A percentile compares a stretch with the other conserved stretches of the same genome.
These are phyloP conservation scores for Drosophila trapezifrons DNA, from an alignment of 1,140 invertebrate species.

Conservation along the genomic window DNA sequence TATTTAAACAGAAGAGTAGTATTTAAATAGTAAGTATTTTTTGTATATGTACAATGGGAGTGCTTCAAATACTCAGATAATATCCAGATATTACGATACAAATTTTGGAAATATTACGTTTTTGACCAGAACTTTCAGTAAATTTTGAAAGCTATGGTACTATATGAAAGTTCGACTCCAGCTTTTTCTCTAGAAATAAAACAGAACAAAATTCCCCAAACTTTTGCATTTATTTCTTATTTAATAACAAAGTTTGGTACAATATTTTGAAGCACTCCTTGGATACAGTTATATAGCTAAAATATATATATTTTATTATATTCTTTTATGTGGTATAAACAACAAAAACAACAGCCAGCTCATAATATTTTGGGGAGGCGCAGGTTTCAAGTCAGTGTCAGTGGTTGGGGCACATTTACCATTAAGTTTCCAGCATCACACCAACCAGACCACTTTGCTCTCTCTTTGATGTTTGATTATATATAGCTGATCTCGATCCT, in stretches of 20 bases:
- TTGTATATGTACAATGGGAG: constrained; percentile 35
- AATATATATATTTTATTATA: constrained; percentile 56
- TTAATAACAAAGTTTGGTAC: not conserved
- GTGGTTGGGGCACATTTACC: constrained; percentile 65
- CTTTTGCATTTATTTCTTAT: not conserved
- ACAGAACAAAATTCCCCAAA: not conserved
- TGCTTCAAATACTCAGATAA: constrained; percentile 22
- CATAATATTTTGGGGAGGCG: constrained; percentile 51
- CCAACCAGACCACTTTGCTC: constrained; percentile 39
- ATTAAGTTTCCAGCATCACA: constrained; percentile 52
- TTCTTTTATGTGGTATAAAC: constrained; percentile 51
- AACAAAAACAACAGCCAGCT: constrained; percentile 75
- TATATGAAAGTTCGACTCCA: not conserved
- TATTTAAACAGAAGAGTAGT: constrained; percentile 40
- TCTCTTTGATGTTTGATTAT: constrained; percentile 25
- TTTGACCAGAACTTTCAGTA: not conserved
- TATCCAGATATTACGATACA: not conserved
- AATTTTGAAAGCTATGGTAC: not conserved
- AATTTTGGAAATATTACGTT: too few relatives aligned
- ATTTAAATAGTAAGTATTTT: constrained; percentile 25
- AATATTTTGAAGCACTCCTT: constrained; percentile 64
- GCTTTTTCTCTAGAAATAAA: not conserved
- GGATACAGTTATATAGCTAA: constrained; percentile 44
- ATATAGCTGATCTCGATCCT: constrained; percentile 18
- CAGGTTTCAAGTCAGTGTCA: constrained; percentile 63